A percentile compares a stretch with the other conserved stretches of the same genome.
Evolutionary conservation across 2,797 vertebrate species (phyloP).

Genomic region (Gadopsis marmoratus): DNA sequence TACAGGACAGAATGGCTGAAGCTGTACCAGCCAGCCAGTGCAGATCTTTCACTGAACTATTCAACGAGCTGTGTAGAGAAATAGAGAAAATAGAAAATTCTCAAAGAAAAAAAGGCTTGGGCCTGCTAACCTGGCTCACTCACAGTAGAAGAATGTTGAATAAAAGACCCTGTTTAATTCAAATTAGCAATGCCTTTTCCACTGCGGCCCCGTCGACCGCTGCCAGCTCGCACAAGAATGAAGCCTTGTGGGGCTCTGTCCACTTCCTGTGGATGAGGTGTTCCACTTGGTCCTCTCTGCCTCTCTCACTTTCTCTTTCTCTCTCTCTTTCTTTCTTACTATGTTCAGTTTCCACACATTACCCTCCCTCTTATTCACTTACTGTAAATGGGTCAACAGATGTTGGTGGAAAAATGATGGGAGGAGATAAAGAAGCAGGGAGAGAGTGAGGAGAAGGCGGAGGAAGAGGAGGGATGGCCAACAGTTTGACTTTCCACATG

Average conservation of each 20-base stretch:
- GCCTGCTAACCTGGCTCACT: constrained; percentile 58
- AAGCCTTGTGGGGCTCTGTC: constrained; percentile 70
- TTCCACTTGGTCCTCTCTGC: constrained; percentile 52
- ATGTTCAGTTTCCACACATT: constrained; percentile 38
- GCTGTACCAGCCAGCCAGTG: constrained; percentile 6
- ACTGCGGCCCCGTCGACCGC: constrained; percentile 36
- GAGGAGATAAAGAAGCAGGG: constrained; percentile 42
- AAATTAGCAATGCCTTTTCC: constrained; percentile 75
- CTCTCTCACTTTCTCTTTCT: constrained; percentile 6
- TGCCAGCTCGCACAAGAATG: constrained; percentile 73
- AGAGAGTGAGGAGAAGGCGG: constrained; percentile 16
- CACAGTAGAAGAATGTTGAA: constrained; percentile 63
- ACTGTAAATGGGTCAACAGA: constrained; percentile 76
- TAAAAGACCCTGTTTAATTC: constrained; percentile 72
- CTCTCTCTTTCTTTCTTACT: constrained; percentile 21
- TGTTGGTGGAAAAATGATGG: constrained; percentile 60
- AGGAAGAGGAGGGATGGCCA: constrained; percentile 30
- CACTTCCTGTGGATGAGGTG: constrained; percentile 71
- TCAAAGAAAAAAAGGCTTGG: constrained; percentile 30
- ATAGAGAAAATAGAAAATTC: constrained; percentile 45
- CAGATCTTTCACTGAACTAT: constrained; percentile 31
- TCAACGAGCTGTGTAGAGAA: constrained; percentile 25
- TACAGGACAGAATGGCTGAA: constrained; percentile 27
- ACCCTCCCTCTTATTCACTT: constrained; percentile 36
- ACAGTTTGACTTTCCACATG: constrained; percentile 59